A percentile compares a stretch with the other conserved stretches of the same genome.
These are phyloP conservation scores for Orchesellides sinensis DNA, from an alignment of 2,888 invertebrate species.

Conservation along the genomic window DNA sequence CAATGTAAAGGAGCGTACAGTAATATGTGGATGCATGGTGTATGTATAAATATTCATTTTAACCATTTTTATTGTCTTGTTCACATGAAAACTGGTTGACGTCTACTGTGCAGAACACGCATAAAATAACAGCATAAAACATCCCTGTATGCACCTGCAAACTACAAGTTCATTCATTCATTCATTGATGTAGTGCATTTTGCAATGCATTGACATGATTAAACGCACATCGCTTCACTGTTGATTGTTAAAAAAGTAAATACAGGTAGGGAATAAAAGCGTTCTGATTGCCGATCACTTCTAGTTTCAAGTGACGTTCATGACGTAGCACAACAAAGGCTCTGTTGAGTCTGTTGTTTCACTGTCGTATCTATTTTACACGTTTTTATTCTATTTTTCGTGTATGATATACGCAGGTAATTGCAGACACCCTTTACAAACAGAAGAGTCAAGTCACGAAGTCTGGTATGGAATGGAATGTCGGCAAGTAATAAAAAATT, in stretches of 20 bases:
- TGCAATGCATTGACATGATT: not conserved
- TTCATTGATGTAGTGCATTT: not conserved
- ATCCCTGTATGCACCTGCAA: not conserved
- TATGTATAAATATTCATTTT: not conserved
- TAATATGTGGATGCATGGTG: no score
- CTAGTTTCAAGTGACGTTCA: not conserved
- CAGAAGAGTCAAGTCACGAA: not conserved
- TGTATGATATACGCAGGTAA: no score
- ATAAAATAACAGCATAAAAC: not conserved
- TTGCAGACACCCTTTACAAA: not conserved
- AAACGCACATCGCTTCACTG: not conserved
- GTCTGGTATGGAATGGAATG: not conserved
- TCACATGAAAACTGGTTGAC: not conserved
- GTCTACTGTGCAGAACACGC: not conserved
- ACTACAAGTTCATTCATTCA: not conserved
- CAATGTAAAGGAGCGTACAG: not conserved
- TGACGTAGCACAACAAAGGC: not conserved
- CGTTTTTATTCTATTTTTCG: no score
- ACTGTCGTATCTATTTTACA: no score
- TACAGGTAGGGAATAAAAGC: no score
- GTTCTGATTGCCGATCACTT: not conserved
- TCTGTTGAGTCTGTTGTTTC: no score
- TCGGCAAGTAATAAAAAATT: no score
- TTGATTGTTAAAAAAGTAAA: no score
- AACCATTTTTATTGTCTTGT: not conserved